Conservation (phyloP, 2,113 vertebrate species). For the Oreochromis aureus region DNA sequence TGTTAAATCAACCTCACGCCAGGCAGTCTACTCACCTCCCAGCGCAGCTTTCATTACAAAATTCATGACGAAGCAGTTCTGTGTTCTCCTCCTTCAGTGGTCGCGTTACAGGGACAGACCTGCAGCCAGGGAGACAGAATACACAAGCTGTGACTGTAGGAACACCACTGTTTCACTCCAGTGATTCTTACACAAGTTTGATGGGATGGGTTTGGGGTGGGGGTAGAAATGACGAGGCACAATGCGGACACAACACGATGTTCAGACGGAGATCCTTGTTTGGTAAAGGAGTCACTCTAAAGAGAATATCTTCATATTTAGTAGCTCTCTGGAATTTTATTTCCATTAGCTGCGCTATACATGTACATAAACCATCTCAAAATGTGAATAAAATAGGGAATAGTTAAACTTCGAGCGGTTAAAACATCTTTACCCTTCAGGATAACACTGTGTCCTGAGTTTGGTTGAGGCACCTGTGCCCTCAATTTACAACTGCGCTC, state of each 20-base stretch:
- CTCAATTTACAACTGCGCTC: slow-evolving; percentile 38
- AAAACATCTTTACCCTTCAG: neutral
- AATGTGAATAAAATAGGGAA: neutral
- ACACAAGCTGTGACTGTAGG: slow-evolving; percentile 21
- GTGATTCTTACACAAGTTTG: neutral
- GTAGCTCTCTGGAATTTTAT: neutral
- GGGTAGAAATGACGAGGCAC: neutral
- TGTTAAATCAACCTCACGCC: slow-evolving; percentile 59
- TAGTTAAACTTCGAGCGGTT: neutral
- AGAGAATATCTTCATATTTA: neutral
- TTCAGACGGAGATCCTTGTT: neutral
- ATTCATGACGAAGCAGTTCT: slow-evolving; percentile 73
- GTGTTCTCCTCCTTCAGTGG: slow-evolving; percentile 43
- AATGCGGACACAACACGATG: neutral
- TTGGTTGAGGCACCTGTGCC: slow-evolving; percentile 19
- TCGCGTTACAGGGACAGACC: slow-evolving; percentile 50
- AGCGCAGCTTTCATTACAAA: slow-evolving; percentile 73
- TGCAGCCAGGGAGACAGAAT: slow-evolving; percentile 50
- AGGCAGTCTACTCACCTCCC: slow-evolving; percentile 65
- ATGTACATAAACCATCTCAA: neutral
- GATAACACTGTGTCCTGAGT: neutral
- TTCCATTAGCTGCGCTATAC: neutral
- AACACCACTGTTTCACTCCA: neutral
- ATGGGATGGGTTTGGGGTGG: slow-evolving; percentile 15
- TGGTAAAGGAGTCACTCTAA: neutral